phyloP scores from a whole-genome alignment of 2,888 invertebrate genomes.

The Cephus runcator region DNA sequence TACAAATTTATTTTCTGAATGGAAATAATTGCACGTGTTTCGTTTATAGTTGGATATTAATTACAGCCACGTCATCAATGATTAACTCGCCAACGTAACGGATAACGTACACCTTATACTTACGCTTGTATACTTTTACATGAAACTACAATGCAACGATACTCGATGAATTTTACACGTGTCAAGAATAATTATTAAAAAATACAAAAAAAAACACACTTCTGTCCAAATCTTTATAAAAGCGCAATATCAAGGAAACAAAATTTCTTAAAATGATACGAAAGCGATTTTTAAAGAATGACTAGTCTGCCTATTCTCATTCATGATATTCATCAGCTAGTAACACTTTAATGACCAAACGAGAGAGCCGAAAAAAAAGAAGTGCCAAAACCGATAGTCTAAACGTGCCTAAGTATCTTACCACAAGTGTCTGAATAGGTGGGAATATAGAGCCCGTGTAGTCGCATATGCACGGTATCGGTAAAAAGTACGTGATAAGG shows the following conservation, averaged over 20 bases:
- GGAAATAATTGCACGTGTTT: neutral
- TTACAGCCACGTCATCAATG: neutral
- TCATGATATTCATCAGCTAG: too few relatives aligned
- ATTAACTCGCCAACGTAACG: neutral
- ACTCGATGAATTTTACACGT: neutral
- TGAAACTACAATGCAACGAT: neutral
- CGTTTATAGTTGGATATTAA: neutral
- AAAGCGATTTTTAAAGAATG: neutral
- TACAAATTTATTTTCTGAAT: neutral
- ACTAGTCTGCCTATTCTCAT: too few relatives aligned
- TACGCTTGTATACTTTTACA: neutral
- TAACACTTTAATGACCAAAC: neutral
- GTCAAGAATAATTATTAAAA: neutral
- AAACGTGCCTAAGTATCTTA: neutral
- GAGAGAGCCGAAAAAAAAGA: neutral
- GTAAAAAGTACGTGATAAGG: neutral
- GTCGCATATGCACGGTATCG: neutral
- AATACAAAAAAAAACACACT: neutral
- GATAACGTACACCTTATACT: neutral
- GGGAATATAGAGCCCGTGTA: neutral
- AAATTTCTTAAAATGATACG: neutral
- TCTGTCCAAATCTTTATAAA: neutral
- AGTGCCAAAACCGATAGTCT: neutral
- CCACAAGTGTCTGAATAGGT: neutral
- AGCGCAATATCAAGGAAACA: neutral